phyloP scores from a whole-genome alignment of 2,113 vertebrate genomes.

The Leptobrachium ailaonicum region DNA sequence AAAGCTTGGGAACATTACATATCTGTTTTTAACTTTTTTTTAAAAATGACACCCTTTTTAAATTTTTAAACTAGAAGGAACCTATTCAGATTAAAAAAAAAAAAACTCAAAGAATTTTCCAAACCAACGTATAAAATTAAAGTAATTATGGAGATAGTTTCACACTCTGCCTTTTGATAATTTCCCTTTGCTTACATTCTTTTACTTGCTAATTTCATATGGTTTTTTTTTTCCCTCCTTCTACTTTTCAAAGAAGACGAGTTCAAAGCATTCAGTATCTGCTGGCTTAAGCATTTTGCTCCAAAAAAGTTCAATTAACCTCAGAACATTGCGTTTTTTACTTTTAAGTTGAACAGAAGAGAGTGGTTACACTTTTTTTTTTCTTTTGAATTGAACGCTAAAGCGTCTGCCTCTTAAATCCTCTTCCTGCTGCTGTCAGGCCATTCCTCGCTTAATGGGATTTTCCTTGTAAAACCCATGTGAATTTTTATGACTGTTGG shows the following conservation, averaged over 20 bases:
- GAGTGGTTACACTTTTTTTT: background rate
- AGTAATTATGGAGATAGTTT: constrained; percentile 21
- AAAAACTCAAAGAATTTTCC: background rate
- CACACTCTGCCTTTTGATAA: constrained; percentile 45
- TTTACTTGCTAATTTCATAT: constrained; percentile 63
- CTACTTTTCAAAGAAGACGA: constrained; percentile 61
- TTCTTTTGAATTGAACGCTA: constrained; percentile 37
- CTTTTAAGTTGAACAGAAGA: constrained; percentile 38
- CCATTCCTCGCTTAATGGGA: constrained; percentile 24
- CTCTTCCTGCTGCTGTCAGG: background rate
- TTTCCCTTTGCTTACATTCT: constrained; percentile 56
- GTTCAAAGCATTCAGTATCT: constrained; percentile 60
- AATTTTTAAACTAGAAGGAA: background rate
- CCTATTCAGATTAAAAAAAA: background rate
- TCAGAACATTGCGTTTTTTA: constrained; percentile 36
- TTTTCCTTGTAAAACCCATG: constrained; percentile 13
- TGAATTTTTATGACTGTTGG: background rate
- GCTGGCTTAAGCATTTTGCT: constrained; percentile 63
- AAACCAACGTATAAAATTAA: background rate
- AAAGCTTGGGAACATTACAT: no score
- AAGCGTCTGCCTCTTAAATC: background rate
- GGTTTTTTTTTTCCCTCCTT: constrained; percentile 38
- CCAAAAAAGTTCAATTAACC: constrained; percentile 54
- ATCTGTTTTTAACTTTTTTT: background rate
- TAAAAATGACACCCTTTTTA: background rate